phyloP scores from a whole-genome alignment of 2,113 vertebrate genomes.

The Phalacrocorax brasilianus region DNA sequence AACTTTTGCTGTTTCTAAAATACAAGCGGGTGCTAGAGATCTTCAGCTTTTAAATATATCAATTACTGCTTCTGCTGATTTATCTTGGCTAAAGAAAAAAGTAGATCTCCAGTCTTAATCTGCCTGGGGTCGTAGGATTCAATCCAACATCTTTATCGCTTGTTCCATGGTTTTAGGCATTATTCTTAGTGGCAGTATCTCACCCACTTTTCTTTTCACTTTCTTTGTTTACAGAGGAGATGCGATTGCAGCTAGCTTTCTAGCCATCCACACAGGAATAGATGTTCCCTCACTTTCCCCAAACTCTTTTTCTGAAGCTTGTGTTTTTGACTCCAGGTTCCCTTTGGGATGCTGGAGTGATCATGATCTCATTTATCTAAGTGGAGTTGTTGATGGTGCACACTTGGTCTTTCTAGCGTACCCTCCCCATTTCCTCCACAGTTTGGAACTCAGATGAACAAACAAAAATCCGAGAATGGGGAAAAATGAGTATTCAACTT shows the following conservation, averaged over 20 bases:
- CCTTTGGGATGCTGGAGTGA: not conserved
- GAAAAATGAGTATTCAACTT: slow-evolving; percentile 33
- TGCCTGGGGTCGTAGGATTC: not conserved
- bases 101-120: not conserved
- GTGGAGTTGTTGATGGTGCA: not conserved
- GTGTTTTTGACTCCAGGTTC: not conserved
- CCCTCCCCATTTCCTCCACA: not conserved
- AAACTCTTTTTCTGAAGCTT: not conserved
- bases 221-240: not conserved
- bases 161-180: not conserved
- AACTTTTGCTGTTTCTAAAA: not conserved
- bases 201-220: not conserved
- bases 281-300: not conserved
- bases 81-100: not conserved
- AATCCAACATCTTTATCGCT: not conserved
- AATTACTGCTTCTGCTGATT: not conserved
- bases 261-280: rapidly evolving
- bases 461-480: not conserved
- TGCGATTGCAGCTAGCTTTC: not conserved
- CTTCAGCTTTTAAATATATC: not conserved
- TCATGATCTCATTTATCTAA: not conserved
- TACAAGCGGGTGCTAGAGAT: not conserved
- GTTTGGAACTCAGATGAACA: not conserved
- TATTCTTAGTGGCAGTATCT: not conserved
- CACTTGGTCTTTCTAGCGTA: not conserved